Percentiles rank a stretch among this genome's conserved stretches.
phyloP scores from a whole-genome alignment of 2,113 vertebrate genomes.

The Oncorhynchus tshawytscha region DNA sequence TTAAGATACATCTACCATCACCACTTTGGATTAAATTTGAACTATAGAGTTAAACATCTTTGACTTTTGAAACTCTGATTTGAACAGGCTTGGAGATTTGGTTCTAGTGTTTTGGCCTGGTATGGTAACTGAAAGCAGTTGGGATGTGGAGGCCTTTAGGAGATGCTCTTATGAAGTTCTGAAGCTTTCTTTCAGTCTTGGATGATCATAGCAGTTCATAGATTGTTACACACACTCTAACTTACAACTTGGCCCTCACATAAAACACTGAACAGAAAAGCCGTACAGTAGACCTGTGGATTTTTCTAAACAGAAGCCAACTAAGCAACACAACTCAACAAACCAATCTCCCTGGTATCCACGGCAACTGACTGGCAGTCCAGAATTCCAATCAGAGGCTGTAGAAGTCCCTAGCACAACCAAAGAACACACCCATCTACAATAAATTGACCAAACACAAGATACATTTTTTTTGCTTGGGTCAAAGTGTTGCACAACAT shows the following conservation, averaged over 20 bases:
- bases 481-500: constrained; percentile 53
- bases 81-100: neutral
- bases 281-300: neutral
- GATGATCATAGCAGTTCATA: constrained; percentile 33
- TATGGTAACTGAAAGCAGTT: neutral
- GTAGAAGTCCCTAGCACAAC: constrained; percentile 59
- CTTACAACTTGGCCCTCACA: neutral
- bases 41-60: constrained; percentile 27
- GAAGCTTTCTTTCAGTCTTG: constrained; percentile 55
- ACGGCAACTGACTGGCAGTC: constrained; percentile 36
- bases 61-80: neutral
- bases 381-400: constrained; percentile 34
- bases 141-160: neutral
- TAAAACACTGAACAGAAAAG: neutral
- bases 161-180: constrained; percentile 2
- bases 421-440: constrained; percentile 70
- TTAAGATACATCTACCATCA: neutral
- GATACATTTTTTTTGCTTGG: constrained; percentile 53
- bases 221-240: constrained; percentile 52
- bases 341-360: constrained; percentile 45
- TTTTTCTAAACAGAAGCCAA: constrained; percentile 23
- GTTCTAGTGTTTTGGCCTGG: neutral
- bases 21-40: constrained; percentile 16
- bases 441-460: constrained; percentile 65
- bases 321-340: constrained; percentile 20